Evolutionary conservation across 2,888 invertebrate genomes (phyloP).

Genomic region (Drosophila mayaguana): DNA sequence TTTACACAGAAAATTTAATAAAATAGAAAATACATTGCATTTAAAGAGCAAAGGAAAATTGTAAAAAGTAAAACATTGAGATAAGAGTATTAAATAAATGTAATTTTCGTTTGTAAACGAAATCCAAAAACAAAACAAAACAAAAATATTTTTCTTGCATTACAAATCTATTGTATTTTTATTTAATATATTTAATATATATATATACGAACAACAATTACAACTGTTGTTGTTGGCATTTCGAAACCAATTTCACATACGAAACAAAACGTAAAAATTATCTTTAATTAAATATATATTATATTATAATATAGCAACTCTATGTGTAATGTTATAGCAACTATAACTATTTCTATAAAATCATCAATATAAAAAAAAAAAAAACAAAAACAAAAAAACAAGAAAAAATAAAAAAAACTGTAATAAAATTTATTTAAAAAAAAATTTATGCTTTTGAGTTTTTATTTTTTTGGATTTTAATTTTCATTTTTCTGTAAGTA

Average conservation of each 20-base stretch:
- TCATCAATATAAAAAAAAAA: constrained; percentile 47
- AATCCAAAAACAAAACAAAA: constrained; percentile 32
- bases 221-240: constrained; percentile 77
- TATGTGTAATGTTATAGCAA: constrained; percentile 78
- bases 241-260: constrained; percentile 74
- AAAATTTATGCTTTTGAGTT: constrained; percentile 36
- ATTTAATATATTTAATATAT: constrained; percentile 49
- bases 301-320: constrained; percentile 64
- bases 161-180: constrained; percentile 75
- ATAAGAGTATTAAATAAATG: constrained; percentile 74
- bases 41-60: constrained; percentile 69
- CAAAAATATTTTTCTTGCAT: constrained; percentile 64
- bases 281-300: constrained; percentile 44
- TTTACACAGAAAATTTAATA: constrained; percentile 49
- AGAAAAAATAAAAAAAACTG: constrained; percentile 15
- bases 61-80: constrained; percentile 69
- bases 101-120: constrained; percentile 65
- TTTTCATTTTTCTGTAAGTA: constrained; percentile 13
- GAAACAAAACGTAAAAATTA: constrained; percentile 65
- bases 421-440: constrained; percentile 50
- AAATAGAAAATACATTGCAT: constrained; percentile 54
- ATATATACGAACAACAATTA: constrained; percentile 61
- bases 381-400: constrained; percentile 34
- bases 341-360: constrained; percentile 76
- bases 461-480: constrained; percentile 26